Percentiles rank a stretch among this genome's conserved stretches.
Evolutionary conservation across 1,140 invertebrate species (phyloP).

Genomic region (Hyles euphorbiae): DNA sequence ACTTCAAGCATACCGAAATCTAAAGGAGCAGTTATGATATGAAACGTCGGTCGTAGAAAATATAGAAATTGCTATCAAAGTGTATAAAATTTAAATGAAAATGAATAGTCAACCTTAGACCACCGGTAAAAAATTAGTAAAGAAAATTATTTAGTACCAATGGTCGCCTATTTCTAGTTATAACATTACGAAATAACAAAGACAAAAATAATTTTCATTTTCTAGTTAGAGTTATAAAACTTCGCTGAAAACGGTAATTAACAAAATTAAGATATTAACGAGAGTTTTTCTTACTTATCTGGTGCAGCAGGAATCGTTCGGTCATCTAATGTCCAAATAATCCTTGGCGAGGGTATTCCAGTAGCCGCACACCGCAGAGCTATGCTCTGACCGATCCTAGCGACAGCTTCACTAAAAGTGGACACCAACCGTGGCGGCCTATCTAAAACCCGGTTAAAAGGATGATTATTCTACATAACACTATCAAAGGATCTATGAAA

Average conservation of each 20-base stretch:
- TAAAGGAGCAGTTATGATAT: background rate
- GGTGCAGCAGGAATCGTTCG: slow-evolving; percentile 58
- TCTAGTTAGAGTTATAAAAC: too few species aligned
- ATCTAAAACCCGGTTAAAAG: slow-evolving; percentile 45
- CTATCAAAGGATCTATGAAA: background rate
- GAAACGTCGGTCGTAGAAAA: background rate
- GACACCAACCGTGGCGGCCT: slow-evolving; percentile 61
- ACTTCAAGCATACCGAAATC: background rate
- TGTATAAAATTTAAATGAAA: too few species aligned
- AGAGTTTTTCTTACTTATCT: slow-evolving; percentile 42
- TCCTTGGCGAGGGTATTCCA: slow-evolving; percentile 57
- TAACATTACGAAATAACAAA: too few species aligned
- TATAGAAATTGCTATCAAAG: too few species aligned
- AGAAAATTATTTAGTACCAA: too few species aligned
- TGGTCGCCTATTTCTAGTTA: too few species aligned
- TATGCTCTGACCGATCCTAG: slow-evolving; percentile 60
- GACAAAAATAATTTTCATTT: too few species aligned
- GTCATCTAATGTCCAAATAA: slow-evolving; percentile 64
- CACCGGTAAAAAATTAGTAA: too few species aligned
- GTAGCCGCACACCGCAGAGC: slow-evolving; percentile 57
- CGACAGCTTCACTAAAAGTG: slow-evolving; percentile 64
- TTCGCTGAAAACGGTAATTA: too few species aligned
- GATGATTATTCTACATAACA: background rate
- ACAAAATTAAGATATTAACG: too few species aligned
- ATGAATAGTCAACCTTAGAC: too few species aligned